phyloP scores from a whole-genome alignment of 2,888 invertebrate species.

The Aricia artaxerxes region DNA sequence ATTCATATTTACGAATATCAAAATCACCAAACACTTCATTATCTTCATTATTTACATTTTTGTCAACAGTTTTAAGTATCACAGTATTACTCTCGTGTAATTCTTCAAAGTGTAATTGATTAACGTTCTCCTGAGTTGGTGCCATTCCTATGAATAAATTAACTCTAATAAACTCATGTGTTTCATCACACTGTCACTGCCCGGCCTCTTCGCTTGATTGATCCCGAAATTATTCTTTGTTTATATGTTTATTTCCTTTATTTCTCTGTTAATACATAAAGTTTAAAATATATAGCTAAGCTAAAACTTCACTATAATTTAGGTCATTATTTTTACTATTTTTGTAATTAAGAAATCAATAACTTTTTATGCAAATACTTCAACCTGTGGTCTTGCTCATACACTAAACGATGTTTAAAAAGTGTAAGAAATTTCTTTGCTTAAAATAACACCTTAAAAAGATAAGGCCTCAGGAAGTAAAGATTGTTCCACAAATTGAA shows the following conservation, averaged over 20 bases:
- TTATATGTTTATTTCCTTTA: background rate
- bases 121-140: slow-evolving; percentile 60
- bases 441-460: background rate
- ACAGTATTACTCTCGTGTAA: slow-evolving; percentile 43
- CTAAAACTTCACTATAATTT: no score
- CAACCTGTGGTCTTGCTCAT: background rate
- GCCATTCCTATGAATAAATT: slow-evolving; percentile 51
- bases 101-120: slow-evolving; percentile 55
- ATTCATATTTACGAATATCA: slow-evolving; percentile 65
- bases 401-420: background rate
- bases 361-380: background rate
- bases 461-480: background rate
- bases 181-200: slow-evolving; percentile 3
- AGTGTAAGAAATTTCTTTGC: background rate
- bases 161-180: background rate
- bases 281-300: no score
- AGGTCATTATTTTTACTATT: no score
- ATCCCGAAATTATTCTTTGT: background rate
- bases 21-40: slow-evolving; percentile 57
- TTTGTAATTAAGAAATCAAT: no score
- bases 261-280: background rate
- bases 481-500: background rate
- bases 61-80: slow-evolving; percentile 55
- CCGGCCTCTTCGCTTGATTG: background rate
- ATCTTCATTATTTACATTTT: slow-evolving; percentile 54